Percentiles rank a stretch among this genome's conserved stretches.
These are phyloP conservation scores for Eledona agricola DNA, from an alignment of 2,888 invertebrate genomes.

Conservation along the genomic window DNA sequence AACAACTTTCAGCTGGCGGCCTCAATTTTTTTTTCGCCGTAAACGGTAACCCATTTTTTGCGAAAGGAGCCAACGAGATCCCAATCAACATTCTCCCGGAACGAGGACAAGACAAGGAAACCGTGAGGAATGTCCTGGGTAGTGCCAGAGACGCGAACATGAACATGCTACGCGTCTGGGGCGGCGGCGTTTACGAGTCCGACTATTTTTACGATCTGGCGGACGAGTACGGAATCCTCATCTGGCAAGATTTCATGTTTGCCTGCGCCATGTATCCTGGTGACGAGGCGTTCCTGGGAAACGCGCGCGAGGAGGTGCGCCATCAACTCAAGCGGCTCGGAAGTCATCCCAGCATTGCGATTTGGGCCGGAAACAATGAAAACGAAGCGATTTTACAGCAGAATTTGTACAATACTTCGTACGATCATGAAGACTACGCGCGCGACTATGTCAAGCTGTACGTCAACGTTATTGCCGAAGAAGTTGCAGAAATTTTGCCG, in stretches of 20 bases:
- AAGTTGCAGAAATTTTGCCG: constrained; percentile 70
- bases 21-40: constrained; percentile 86
- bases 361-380: constrained; percentile 98
- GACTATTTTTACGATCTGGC: constrained; percentile 88
- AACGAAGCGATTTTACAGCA: constrained; percentile 88
- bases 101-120: constrained; percentile 66
- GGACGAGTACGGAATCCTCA: constrained; percentile 87
- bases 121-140: constrained; percentile 71
- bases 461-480: constrained; percentile 75
- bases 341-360: constrained; percentile 84
- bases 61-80: constrained; percentile 96
- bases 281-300: constrained; percentile 66
- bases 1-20: constrained; percentile 63
- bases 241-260: constrained; percentile 99
- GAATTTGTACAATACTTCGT: constrained; percentile 71
- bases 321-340: constrained; percentile 85
- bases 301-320: constrained; percentile 77
- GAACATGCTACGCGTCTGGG: constrained; percentile 96
- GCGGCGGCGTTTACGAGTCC: constrained; percentile 93
- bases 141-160: constrained; percentile 82
- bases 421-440: constrained; percentile 16
- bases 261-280: constrained; percentile 95
- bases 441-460: constrained; percentile 86
- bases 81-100: constrained; percentile 88
- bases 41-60: constrained; percentile 85